These are phyloP conservation scores for Sphaeridia pumilis DNA, from an alignment of 2,888 invertebrate genomes.

Conservation along the genomic window DNA sequence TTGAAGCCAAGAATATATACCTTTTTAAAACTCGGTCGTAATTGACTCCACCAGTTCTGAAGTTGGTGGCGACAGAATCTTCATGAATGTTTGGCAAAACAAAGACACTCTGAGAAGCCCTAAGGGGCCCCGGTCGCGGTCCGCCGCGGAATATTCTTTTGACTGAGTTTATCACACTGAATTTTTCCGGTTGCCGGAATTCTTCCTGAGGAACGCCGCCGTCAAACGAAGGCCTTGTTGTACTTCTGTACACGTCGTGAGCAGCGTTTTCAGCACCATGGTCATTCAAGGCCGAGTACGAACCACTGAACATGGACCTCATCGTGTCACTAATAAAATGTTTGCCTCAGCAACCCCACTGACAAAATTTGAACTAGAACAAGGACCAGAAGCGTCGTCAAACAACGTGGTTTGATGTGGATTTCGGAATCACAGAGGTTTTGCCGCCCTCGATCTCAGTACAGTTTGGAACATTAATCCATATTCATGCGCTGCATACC, in stretches of 20 bases:
- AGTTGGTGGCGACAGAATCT: conserved; percentile 16
- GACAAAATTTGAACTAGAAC: no score
- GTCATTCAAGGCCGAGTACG: conserved; percentile 35
- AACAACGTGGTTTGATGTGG: no score
- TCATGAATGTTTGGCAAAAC: conserved; percentile 35
- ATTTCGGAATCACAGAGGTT: no score
- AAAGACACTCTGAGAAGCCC: conserved; percentile 35
- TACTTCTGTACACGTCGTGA: conserved; percentile 32
- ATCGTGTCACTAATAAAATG: conserved; percentile 25
- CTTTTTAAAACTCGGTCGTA: conserved; percentile 30
- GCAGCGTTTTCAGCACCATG: conserved; percentile 19
- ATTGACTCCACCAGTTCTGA: conserved; percentile 22
- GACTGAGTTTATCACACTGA: conserved; percentile 31
- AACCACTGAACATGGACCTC: conserved; percentile 34
- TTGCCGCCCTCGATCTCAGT: no score
- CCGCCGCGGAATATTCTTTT: conserved; percentile 29
- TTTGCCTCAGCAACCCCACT: no score
- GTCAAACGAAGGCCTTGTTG: conserved; percentile 34
- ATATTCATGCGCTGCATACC: no score
- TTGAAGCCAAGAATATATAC: conserved; percentile 13
- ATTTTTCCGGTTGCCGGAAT: conserved; percentile 19
- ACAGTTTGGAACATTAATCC: no score
- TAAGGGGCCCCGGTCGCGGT: conserved; percentile 25
- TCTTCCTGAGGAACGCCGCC: conserved; percentile 15
- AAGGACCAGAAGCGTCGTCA: no score